A percentile compares a stretch with the other conserved stretches of the same genome.
These are phyloP conservation scores for Cladopsammia gracilis DNA, from an alignment of 64 coral and sea anemone species.

Conservation along the genomic window DNA sequence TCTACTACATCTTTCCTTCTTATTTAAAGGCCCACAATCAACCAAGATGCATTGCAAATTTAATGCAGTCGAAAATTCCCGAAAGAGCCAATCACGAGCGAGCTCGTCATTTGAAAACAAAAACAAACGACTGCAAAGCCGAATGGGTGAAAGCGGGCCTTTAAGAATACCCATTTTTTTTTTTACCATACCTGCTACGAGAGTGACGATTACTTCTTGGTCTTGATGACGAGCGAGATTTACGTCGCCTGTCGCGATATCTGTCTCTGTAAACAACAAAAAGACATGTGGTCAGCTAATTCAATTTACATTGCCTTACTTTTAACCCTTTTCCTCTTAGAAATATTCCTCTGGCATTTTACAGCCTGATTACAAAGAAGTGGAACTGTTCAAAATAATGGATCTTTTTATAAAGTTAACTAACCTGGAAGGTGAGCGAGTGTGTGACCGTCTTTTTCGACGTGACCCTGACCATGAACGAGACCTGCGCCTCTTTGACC, in stretches of 20 bases:
- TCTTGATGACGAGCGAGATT: constrained; percentile 67
- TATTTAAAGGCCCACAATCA: no score
- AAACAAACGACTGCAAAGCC: no score
- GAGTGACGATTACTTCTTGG: constrained; percentile 56
- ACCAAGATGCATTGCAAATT: no score
- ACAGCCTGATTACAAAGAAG: no score
- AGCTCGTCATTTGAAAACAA: no score
- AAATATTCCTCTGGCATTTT: no score
- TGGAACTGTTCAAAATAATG: neutral
- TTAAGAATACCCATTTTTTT: neutral
- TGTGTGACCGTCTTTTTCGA: constrained; percentile 64
- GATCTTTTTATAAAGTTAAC: neutral
- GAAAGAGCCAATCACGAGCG: no score
- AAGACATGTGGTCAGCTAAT: neutral
- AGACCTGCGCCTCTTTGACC: neutral
- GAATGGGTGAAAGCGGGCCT: no score
- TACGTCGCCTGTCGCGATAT: constrained; percentile 63
- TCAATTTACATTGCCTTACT: no score
- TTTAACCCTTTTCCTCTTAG: no score
- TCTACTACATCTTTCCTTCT: no score
- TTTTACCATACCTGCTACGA: constrained; percentile 75
- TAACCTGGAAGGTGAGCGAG: constrained; percentile 47
- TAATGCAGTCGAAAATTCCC: no score
- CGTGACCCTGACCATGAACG: constrained; percentile 78
- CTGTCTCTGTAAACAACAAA: constrained; percentile 67